A percentile compares a stretch with the other conserved stretches of the same genome.
Conservation (phyloP, 2,888 invertebrate genomes). For the Bursaphelenchus okinawaensis region DNA sequence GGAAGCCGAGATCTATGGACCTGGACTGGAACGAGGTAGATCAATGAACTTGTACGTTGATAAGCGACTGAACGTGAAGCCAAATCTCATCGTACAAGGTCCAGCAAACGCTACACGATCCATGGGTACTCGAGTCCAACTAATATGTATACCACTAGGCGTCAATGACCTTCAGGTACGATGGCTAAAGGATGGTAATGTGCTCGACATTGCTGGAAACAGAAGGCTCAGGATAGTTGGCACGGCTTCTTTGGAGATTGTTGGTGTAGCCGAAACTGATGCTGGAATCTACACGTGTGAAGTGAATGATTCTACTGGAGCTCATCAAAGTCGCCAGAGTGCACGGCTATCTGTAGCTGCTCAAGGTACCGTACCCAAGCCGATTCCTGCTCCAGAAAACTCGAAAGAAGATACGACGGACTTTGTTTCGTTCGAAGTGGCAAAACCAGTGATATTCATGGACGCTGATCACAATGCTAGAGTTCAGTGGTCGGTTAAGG, state of each 20-base stretch:
- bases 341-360: slow-evolving; percentile 32
- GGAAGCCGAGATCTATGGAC: slow-evolving; percentile 54
- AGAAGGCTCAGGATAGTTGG: slow-evolving; percentile 25
- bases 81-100: slow-evolving; percentile 25
- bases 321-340: slow-evolving; percentile 16
- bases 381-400: slow-evolving; percentile 3
- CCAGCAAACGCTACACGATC: slow-evolving; percentile 33
- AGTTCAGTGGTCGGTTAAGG: slow-evolving; percentile 21
- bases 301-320: slow-evolving; percentile 24
- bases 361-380: slow-evolving; percentile 9
- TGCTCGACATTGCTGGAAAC: slow-evolving; percentile 20
- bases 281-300: slow-evolving; percentile 46
- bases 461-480: slow-evolving; percentile 25
- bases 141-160: slow-evolving; percentile 25
- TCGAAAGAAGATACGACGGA: not conserved
- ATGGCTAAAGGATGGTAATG: slow-evolving; percentile 18
- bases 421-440: slow-evolving; percentile 12
- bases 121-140: slow-evolving; percentile 27
- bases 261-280: slow-evolving; percentile 24
- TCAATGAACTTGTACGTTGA: slow-evolving; percentile 37
- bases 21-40: slow-evolving; percentile 45
- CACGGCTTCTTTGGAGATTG: slow-evolving; percentile 32
- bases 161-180: not conserved
- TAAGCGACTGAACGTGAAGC: slow-evolving; percentile 12
- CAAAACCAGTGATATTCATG: slow-evolving; percentile 20